Evolutionary conservation across 2,797 vertebrate genomes (phyloP).

Genomic region (Cetoscarus ocellatus): DNA sequence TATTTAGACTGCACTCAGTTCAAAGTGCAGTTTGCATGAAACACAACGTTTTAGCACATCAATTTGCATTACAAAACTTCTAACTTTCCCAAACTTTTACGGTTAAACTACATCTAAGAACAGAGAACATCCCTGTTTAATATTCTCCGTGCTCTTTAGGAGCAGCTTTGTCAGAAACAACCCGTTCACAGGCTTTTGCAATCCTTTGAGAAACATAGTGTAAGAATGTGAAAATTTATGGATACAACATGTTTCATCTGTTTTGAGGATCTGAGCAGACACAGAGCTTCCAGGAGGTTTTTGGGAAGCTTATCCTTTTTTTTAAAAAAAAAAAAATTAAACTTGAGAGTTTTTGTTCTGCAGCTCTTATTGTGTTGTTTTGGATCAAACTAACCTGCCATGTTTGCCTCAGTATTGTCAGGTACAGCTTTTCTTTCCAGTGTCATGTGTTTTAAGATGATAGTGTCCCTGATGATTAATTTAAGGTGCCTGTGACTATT

Average conservation of each 20-base stretch:
- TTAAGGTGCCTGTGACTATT: too few relatives aligned
- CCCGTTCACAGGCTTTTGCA: not conserved
- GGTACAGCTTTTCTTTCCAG: too few relatives aligned
- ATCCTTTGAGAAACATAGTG: slow-evolving; percentile 3
- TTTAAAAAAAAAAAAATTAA: not conserved
- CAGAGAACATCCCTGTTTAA: not conserved
- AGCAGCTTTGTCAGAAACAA: not conserved
- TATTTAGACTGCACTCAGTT: slow-evolving; percentile 47
- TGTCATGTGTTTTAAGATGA: too few relatives aligned
- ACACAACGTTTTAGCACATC: slow-evolving; percentile 15
- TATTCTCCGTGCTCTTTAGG: not conserved
- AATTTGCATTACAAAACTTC: slow-evolving; percentile 18
- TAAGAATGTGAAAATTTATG: not conserved
- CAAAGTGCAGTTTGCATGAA: slow-evolving; percentile 33
- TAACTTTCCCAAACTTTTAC: slow-evolving; percentile 7
- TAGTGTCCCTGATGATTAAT: too few relatives aligned
- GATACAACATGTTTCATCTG: not conserved
- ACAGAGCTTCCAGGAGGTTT: not conserved
- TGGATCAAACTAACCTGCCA: too few relatives aligned
- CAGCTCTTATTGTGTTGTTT: too few relatives aligned
- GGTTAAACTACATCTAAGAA: not conserved
- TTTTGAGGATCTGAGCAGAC: not conserved
- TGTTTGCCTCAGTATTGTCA: too few relatives aligned
- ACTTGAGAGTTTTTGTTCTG: too few relatives aligned
- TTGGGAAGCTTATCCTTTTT: not conserved